phyloP scores from a whole-genome alignment of 2,888 invertebrate genomes.

The Caradrina clavipalpis region DNA sequence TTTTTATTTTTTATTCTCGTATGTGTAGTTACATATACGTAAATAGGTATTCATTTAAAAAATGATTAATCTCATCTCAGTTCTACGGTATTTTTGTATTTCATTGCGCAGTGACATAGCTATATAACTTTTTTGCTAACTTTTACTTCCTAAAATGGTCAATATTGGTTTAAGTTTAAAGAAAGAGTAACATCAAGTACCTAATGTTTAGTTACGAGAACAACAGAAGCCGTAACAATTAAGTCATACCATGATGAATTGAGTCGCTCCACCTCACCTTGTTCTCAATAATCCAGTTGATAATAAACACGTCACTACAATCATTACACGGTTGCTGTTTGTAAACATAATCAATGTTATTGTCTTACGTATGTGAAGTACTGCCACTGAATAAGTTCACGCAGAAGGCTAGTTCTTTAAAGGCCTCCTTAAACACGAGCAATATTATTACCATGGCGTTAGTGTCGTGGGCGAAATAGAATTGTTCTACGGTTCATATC shows the following conservation, averaged over 20 bases:
- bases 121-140: too few species aligned
- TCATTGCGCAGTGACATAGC: too few species aligned
- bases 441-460: too few species aligned
- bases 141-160: too few species aligned
- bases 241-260: background rate
- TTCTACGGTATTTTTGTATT: too few species aligned
- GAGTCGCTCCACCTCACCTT: slow-evolving; percentile 31
- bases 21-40: too few species aligned
- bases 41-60: too few species aligned
- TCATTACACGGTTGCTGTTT: slow-evolving; percentile 21
- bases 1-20: too few species aligned
- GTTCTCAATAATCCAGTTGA: slow-evolving; percentile 36
- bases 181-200: background rate
- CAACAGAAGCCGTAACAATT: background rate
- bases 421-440: background rate
- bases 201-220: too few species aligned
- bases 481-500: too few species aligned
- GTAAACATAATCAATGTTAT: slow-evolving; percentile 41
- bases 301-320: slow-evolving; percentile 36
- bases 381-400: background rate
- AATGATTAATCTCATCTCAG: too few species aligned
- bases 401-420: background rate
- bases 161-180: background rate
- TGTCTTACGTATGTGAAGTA: slow-evolving; percentile 9
- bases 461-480: too few species aligned